phyloP scores from a whole-genome alignment of 2,113 vertebrate species.

The Esox niger region DNA sequence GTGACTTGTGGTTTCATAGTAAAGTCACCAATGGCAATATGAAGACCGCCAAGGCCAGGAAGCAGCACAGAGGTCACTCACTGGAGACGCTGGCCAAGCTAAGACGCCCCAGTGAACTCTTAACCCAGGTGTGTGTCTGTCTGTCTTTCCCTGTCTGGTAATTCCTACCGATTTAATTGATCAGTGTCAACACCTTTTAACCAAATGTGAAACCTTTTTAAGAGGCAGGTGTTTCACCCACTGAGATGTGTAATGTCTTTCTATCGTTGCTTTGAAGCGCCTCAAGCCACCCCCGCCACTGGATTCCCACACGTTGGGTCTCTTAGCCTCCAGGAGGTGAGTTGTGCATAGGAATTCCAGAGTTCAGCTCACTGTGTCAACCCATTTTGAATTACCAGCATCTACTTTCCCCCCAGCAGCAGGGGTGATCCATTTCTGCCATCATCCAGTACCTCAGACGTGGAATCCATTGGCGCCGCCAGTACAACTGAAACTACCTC shows the following conservation, averaged over 20 bases:
- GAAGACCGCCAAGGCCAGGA: conserved; percentile 81
- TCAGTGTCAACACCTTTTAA: not conserved
- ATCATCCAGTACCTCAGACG: conserved; percentile 90
- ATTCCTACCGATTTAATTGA: not conserved
- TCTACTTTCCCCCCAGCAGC: conserved; percentile 53
- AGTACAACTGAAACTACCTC: conserved; percentile 99
- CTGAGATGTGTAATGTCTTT: not conserved
- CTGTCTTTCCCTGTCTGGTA: not conserved
- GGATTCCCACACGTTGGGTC: conserved; percentile 80
- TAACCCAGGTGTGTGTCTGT: conserved; percentile 59
- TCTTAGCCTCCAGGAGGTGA: conserved; percentile 84
- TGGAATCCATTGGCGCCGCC: conserved; percentile 88
- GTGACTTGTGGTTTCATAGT: conserved; percentile 32
- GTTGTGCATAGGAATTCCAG: not conserved
- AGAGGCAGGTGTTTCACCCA: not conserved
- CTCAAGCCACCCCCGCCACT: conserved; percentile 50
- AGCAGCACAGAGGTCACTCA: conserved; percentile 82
- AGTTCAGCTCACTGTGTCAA: not conserved
- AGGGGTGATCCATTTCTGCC: conserved; percentile 83
- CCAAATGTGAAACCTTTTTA: not conserved
- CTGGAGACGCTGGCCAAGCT: conserved; percentile 78
- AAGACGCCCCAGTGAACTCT: conserved; percentile 60
- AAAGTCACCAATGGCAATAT: conserved; percentile 85
- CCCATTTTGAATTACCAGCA: conserved; percentile 22
- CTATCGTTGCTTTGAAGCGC: conserved; percentile 50